Base-by-base conservation (phyloP, 2,888 invertebrate genomes). In the Myopa testacea region DNA sequence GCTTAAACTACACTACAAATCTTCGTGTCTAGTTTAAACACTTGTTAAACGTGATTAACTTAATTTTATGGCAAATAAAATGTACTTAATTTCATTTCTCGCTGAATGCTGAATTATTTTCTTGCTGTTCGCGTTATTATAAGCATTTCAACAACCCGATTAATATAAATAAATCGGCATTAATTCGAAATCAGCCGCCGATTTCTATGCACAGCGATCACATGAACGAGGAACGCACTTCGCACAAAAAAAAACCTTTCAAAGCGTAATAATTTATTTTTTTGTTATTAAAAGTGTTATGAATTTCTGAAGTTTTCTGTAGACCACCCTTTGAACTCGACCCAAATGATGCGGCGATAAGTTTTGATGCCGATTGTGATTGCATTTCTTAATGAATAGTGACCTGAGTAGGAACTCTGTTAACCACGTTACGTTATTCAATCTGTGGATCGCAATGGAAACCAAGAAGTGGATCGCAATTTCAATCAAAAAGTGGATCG, bases 51-150 rank as follows among this genome's bases (percentile, higher is more conserved):
- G 80, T 78, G 83, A 82, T 77, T 81, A 78, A 76, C 73, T 81
- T 80, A 74, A 83, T 83, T 85, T 83, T 80, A 82, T 81, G 78
- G 81, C 80, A 78, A 80, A 83, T 78, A 81, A 79, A 78, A 78
- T 78, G 79, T 81, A 26, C 26, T 26, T 26, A 67, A 78, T 67
- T 79, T 83, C 82, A 84, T 83, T 85, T 82, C 84, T 79, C 82
- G 81, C 84, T 85, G 85, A 85, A 85, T 86, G 83, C 83, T 82
- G 70, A 37, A 52, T 71, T 37, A n/a, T 55, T 26, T 38, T 50
- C 63, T 52, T 45, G 50, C 52, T 65, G 73, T 52, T 62, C 26
- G 45, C 19, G 45, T 34, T 26, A 62, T 45, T 72, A 26, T 26
- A 2, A 26, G 26, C 26, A 26, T 26, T 26, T 26, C 26, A 26